Evolutionary conservation across 2,888 invertebrate species (phyloP).

Genomic region (Nemotelus pantherinus): DNA sequence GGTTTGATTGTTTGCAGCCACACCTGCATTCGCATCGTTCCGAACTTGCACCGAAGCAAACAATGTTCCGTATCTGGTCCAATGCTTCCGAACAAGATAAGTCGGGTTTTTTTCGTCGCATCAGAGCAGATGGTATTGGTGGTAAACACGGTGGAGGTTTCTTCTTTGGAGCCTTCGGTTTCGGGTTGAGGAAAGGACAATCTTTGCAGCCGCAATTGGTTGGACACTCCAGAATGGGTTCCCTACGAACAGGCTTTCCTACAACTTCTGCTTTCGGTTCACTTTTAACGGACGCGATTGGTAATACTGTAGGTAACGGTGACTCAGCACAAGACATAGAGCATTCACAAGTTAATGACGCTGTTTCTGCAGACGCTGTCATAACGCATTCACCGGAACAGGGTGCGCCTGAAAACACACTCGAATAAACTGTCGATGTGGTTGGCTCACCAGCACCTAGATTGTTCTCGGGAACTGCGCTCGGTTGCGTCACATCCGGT

Average conservation of each 20-base stretch:
- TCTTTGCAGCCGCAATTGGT: conserved; percentile 25
- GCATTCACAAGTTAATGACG: too few relatives aligned
- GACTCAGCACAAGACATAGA: too few relatives aligned
- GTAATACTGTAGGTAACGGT: too few relatives aligned
- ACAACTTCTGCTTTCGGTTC: not conserved
- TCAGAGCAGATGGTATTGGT: not conserved
- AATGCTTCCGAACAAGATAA: conserved; percentile 15
- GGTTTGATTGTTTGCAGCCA: too few relatives aligned
- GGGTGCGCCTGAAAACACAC: too few relatives aligned
- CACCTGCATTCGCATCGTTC: too few relatives aligned
- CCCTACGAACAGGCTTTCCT: not conserved
- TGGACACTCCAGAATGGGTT: not conserved
- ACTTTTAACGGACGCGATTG: not conserved
- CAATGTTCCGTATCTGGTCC: conserved; percentile 8
- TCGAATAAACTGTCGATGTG: too few relatives aligned
- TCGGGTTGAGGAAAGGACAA: conserved; percentile 9
- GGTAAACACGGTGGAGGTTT: not conserved
- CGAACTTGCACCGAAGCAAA: not conserved
- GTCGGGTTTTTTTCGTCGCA: not conserved
- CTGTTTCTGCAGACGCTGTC: too few relatives aligned
- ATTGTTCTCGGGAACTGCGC: too few relatives aligned
- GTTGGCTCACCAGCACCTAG: too few relatives aligned
- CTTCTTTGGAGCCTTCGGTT: not conserved
- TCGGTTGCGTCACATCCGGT: too few relatives aligned
- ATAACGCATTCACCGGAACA: too few relatives aligned